Conservation (phyloP, 1,140 invertebrate genomes). For the Latrodectus geometricus region DNA sequence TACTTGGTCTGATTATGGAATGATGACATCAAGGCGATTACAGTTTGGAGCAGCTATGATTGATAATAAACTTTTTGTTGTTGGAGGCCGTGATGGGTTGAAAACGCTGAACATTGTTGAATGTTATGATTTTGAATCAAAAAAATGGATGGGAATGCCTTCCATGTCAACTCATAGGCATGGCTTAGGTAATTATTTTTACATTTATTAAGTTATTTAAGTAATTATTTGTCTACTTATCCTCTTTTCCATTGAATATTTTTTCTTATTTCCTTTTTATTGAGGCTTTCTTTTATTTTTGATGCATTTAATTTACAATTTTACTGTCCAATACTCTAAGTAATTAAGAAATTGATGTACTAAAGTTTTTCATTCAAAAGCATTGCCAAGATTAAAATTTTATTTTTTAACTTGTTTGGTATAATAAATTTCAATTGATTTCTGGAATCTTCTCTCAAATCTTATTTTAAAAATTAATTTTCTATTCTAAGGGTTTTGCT, state of each 20-base stretch:
- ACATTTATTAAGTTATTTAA: background rate
- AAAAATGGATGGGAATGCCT: constrained; percentile 80
- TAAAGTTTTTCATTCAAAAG: too few relatives aligned
- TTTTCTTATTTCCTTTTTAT: background rate
- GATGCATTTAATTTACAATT: too few relatives aligned
- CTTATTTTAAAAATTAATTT: too few relatives aligned
- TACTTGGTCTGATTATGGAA: constrained; percentile 81
- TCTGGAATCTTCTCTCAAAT: too few relatives aligned
- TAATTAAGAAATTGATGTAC: too few relatives aligned
- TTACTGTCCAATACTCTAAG: too few relatives aligned
- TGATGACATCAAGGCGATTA: constrained; percentile 83
- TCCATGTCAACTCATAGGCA: constrained; percentile 93
- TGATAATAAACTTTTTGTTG: constrained; percentile 69
- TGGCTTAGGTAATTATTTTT: constrained; percentile 75
- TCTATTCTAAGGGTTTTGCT: too few relatives aligned
- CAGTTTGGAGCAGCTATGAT: constrained; percentile 76
- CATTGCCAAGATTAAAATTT: background rate
- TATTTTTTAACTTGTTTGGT: background rate
- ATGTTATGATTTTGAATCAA: constrained; percentile 81
- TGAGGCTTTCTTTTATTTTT: background rate
- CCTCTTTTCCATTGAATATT: background rate
- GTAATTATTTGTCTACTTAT: background rate
- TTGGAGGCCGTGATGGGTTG: constrained; percentile 85
- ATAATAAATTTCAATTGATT: too few relatives aligned
- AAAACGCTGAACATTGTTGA: constrained; percentile 82